Evolutionary conservation across 2,888 invertebrate genomes (phyloP).

Genomic region (Spilosoma lubricipeda): DNA sequence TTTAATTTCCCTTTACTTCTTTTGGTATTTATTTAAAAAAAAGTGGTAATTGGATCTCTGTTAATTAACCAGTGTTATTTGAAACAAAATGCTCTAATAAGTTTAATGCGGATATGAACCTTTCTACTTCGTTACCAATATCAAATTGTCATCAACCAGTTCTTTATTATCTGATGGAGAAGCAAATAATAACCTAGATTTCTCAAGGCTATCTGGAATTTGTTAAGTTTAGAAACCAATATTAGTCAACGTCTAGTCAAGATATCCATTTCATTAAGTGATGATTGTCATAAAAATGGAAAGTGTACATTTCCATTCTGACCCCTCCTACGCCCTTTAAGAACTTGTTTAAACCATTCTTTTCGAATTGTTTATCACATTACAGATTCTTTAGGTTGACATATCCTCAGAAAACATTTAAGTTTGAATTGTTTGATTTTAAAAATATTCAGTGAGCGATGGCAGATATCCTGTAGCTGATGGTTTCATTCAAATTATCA

Average conservation of each 20-base stretch:
- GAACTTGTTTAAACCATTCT: slow-evolving; percentile 8
- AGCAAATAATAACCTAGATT: not conserved
- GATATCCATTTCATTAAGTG: slow-evolving; percentile 7
- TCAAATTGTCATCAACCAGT: not conserved
- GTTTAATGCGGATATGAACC: not conserved
- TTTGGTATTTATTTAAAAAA: not conserved
- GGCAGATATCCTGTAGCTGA: not conserved
- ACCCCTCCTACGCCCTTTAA: slow-evolving; percentile 18
- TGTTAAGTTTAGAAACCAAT: not conserved
- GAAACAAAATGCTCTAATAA: too few species aligned
- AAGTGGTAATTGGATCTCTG: not conserved
- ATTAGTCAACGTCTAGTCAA: not conserved
- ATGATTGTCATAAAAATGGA: not conserved
- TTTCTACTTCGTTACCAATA: not conserved
- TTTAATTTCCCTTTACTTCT: not conserved
- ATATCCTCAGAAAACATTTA: not conserved
- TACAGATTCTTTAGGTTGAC: not conserved
- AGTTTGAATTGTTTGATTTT: not conserved
- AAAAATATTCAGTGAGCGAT: not conserved
- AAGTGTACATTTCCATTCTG: slow-evolving; percentile 14
- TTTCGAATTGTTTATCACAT: slow-evolving; percentile 16
- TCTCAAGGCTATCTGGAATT: too few species aligned
- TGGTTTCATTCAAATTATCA: not conserved
- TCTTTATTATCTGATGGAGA: not conserved
- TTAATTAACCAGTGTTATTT: not conserved